Evolutionary conservation across 2,113 vertebrate species (phyloP), one percentile per base, ranked within the genome.

Genomic region (Eubucco bourcierii): DNA sequence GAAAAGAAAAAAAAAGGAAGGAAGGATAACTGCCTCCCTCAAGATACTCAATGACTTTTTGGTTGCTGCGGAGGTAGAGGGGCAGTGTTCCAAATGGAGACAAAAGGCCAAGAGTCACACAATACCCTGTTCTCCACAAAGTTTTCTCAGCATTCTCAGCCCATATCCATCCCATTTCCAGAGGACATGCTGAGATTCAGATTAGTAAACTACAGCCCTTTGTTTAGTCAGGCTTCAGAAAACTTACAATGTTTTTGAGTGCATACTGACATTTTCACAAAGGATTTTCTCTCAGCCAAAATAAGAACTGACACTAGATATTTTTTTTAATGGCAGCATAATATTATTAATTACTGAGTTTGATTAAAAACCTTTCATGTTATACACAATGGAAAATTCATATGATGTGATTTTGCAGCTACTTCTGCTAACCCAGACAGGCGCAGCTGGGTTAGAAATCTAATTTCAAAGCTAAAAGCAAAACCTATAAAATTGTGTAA

Each of bases 351-450:
- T 90, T 90, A 79, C 60, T 34, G 52, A 89, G 47, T 84, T 94
- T 87, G 87, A 91, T 93, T 80, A 85, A 87, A 84, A 95, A 44
- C 10, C n/a, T 87, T 87, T 93, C 81, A 77, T 46, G 34, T 8
- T 23, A 52, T 55, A 88, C 66, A 94, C 46, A 93, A 87, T 53
- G 44, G 81, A 93, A 92, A 90, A 89, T 85, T 87, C 87, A 71
- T 84, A 33, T 53, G 39, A 84, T 23, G 37, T 53, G 29, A 74
- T 83, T 58, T 74, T 80, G 65, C 78, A 85, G 60, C 15, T 83
- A 71, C 21, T 81, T 76, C 27, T 76, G 21, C 67, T 87, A 83
- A 89, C 50, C 23, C 87, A 85, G 93, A 80, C 17, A 96, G 37
- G 68, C 77, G 64, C 34, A 84, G 60, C 19, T 67, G 23, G 41